Conservation (phyloP, 2,888 invertebrate genomes). For the Deladenus siricidicola region DNA sequence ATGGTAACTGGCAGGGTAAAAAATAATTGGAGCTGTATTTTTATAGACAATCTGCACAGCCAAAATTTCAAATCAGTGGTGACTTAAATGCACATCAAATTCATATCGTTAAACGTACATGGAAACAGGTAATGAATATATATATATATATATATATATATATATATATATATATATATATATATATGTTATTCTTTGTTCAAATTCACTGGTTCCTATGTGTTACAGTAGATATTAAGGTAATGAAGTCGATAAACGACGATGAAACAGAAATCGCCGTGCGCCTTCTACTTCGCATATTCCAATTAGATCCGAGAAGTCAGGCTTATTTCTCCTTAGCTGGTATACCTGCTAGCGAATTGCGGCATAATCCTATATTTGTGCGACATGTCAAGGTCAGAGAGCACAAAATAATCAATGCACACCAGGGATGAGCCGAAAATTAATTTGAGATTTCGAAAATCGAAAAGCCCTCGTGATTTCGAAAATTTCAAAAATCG, state of each 20-base stretch:
- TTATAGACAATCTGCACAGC: conserved; percentile 30
- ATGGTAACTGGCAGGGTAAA: too few relatives aligned
- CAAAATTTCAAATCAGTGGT: conserved; percentile 35
- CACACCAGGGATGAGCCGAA: too few relatives aligned
- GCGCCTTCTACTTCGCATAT: conserved; percentile 31
- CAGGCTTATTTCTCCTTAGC: conserved; percentile 21
- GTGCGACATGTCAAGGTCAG: conserved; percentile 30
- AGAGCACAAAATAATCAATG: too few relatives aligned
- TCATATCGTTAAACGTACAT: conserved; percentile 33
- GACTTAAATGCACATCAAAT: conserved; percentile 36
- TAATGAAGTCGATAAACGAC: conserved; percentile 28
- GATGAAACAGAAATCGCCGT: conserved; percentile 37
- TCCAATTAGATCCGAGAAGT: conserved; percentile 31
- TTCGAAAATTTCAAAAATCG: too few relatives aligned
- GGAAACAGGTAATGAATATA: conserved; percentile 33
- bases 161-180: too few relatives aligned
- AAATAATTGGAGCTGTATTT: too few relatives aligned
- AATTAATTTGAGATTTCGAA: too few relatives aligned
- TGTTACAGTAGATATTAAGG: too few relatives aligned
- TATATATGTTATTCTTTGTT: too few relatives aligned
- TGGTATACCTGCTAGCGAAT: conserved; percentile 15
- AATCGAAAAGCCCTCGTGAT: too few relatives aligned
- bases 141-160: too few relatives aligned
- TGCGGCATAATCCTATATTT: conserved; percentile 28
- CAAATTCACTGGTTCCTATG: too few relatives aligned